phyloP scores from a whole-genome alignment of 92 coral and sea anemone species.

The Ricordea florida region DNA sequence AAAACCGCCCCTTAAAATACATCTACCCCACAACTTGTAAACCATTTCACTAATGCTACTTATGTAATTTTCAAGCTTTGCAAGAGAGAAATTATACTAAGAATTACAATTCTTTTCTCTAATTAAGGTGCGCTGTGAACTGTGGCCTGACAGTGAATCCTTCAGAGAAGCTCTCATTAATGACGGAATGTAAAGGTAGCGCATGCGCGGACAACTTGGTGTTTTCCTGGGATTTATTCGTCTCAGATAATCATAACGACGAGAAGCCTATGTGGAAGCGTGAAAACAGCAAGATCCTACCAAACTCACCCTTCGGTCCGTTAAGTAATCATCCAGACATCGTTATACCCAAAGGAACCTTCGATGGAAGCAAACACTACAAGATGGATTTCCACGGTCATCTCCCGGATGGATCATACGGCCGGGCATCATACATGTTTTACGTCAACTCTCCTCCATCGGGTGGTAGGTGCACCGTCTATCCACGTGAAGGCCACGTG shows the following conservation, averaged over 20 bases:
- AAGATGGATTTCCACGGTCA: conserved; percentile 52
- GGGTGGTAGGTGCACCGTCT: conserved; percentile 57
- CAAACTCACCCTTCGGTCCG: neutral
- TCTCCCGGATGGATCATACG: conserved; percentile 34
- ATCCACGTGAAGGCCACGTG: conserved; percentile 75
- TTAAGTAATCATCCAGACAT: conserved; percentile 17
- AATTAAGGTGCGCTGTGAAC: conserved; percentile 66
- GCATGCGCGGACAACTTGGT: conserved; percentile 40
- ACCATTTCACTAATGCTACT: no score
- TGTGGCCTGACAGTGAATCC: conserved; percentile 63
- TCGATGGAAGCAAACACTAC: conserved; percentile 36
- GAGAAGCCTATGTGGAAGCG: conserved; percentile 1
- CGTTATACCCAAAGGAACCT: conserved; percentile 24
- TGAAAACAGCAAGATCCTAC: neutral
- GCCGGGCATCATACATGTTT: conserved; percentile 44
- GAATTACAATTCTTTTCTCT: neutral
- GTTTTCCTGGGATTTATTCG: conserved; percentile 59
- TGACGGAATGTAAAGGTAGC: conserved; percentile 42
- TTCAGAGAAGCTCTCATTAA: conserved; percentile 48
- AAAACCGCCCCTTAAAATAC: no score
- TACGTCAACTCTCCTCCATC: conserved; percentile 62
- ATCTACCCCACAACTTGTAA: no score
- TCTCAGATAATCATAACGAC: neutral
- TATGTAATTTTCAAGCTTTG: no score
- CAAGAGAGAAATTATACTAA: no score